Percentiles rank a stretch among this genome's conserved stretches.
These are phyloP conservation scores for Phaethon lepturus DNA, from an alignment of 2,113 vertebrate genomes.

Conservation along the genomic window DNA sequence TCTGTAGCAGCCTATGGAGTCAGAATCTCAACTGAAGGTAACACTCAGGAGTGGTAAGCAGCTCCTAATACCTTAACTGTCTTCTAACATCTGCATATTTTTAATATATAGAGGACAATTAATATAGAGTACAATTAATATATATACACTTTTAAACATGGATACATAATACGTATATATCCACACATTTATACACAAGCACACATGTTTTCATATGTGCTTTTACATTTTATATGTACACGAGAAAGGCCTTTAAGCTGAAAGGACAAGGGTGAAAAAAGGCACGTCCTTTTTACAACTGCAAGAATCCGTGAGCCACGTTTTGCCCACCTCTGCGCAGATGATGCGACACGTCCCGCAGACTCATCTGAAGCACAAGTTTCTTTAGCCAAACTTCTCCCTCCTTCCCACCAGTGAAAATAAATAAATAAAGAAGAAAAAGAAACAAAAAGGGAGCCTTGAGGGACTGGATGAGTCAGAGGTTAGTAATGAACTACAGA, in stretches of 20 bases:
- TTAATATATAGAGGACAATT: not conserved
- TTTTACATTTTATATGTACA: not conserved
- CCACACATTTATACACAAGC: not conserved
- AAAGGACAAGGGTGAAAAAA: not conserved
- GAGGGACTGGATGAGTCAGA: slow-evolving; percentile 43
- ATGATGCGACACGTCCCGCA: not conserved
- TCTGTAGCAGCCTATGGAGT: not conserved
- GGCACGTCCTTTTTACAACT: not conserved
- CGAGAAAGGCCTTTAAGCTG: not conserved
- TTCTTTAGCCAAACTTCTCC: not conserved
- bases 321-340: not conserved
- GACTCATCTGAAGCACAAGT: not conserved
- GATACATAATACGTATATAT: not conserved
- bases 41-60: not conserved
- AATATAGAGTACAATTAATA: not conserved
- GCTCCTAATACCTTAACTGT: not conserved
- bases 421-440: slow-evolving; percentile 41
- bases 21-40: not conserved
- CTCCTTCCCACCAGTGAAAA: slow-evolving; percentile 28
- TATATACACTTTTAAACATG: not conserved
- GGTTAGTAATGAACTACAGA: slow-evolving; percentile 54
- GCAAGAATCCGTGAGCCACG: not conserved
- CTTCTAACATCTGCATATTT: not conserved
- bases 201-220: not conserved
- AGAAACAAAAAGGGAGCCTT: slow-evolving; percentile 37